These are phyloP conservation scores for Gyrodactylus salaris DNA, from an alignment of 1,140 invertebrate species.

Conservation along the genomic window DNA sequence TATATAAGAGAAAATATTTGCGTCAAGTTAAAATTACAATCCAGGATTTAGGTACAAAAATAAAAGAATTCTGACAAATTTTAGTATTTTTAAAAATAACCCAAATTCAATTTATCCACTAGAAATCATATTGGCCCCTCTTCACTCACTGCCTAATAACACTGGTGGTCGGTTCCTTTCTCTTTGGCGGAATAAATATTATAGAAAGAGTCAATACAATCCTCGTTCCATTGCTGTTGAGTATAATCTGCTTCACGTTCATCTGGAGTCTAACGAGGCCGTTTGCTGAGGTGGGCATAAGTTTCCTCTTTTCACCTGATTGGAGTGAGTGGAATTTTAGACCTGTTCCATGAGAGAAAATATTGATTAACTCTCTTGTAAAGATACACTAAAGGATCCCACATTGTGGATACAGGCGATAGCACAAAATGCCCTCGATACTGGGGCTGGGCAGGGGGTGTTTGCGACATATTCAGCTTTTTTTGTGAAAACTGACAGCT, in stretches of 20 bases:
- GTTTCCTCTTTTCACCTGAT: constrained; percentile 14
- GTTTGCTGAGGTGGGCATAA: constrained; percentile 13
- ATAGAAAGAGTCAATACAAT: constrained; percentile 17
- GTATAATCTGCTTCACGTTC: constrained; percentile 15
- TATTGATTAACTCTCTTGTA: too few relatives aligned
- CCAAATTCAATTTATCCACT: too few relatives aligned
- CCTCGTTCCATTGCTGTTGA: constrained; percentile 14
- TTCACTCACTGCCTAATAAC: constrained; percentile 13
- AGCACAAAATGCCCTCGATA: constrained; percentile 17
- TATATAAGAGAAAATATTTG: neutral
- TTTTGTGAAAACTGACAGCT: constrained; percentile 13
- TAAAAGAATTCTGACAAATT: too few relatives aligned
- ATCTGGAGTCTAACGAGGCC: constrained; percentile 13
- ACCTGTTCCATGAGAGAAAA: too few relatives aligned
- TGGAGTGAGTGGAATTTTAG: constrained; percentile 13
- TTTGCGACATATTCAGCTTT: constrained; percentile 14
- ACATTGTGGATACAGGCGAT: constrained; percentile 15
- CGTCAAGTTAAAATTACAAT: too few relatives aligned
- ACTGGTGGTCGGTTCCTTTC: constrained; percentile 12
- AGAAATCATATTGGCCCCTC: constrained; percentile 15
- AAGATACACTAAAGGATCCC: constrained; percentile 14
- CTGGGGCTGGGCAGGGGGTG: constrained; percentile 14
- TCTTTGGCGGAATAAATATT: constrained; percentile 14
- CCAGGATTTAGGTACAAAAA: too few relatives aligned
- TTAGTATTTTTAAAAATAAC: too few relatives aligned